A percentile compares a stretch with the other conserved stretches of the same genome.
phyloP scores from a whole-genome alignment of 2,797 vertebrate species.

The Poecilia picta region DNA sequence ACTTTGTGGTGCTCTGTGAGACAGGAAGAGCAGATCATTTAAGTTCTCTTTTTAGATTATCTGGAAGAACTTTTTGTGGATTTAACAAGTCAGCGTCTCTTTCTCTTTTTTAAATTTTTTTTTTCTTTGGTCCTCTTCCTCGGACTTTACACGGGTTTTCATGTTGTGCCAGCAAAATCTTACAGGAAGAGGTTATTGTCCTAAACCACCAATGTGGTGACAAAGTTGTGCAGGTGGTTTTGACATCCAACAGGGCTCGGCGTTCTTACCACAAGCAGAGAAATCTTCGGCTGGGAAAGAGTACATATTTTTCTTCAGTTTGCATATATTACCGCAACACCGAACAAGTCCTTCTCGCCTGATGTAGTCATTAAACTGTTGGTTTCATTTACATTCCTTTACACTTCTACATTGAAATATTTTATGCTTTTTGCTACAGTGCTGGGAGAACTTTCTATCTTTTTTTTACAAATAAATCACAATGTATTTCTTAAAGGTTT shows the following conservation, averaged over 20 bases:
- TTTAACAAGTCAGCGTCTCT: constrained; percentile 2
- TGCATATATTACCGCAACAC: not conserved
- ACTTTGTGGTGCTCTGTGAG: not conserved
- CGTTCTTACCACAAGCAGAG: not conserved
- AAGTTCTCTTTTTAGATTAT: not conserved
- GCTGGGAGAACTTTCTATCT: not conserved
- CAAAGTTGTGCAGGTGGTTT: not conserved
- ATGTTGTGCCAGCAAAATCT: not conserved
- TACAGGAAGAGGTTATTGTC: not conserved
- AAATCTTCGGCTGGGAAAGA: not conserved
- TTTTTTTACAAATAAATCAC: not conserved
- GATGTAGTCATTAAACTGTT: not conserved
- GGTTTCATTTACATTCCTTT: not conserved
- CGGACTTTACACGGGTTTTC: not conserved
- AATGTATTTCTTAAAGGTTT: not conserved
- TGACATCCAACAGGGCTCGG: no score
- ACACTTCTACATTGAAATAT: not conserved
- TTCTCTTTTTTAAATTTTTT: not conserved
- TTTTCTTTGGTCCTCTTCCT: not conserved
- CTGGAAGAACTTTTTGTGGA: not conserved
- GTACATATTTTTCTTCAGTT: not conserved
- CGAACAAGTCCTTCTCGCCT: not conserved
- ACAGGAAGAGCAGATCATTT: not conserved
- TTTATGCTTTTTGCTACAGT: not conserved
- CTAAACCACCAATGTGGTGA: not conserved